Evolutionary conservation across 2,113 vertebrate genomes (phyloP), one percentile per base, ranked within the genome.

Genomic region (Spea bombifrons): DNA sequence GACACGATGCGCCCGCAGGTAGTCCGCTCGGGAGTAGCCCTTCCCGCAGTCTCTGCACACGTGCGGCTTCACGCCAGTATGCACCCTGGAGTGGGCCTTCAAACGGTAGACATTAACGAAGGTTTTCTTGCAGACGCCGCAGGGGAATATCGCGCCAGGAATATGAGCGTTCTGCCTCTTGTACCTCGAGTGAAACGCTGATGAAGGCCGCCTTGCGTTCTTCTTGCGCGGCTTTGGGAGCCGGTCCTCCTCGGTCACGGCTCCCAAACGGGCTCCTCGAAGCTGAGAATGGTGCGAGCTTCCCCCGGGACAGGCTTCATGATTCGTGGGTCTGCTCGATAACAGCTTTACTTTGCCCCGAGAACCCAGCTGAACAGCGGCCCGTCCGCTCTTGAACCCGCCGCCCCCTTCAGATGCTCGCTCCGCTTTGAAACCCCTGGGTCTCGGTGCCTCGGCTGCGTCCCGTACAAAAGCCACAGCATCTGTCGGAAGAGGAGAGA

Each of bases 21-120:
- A 78, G 61, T 72, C 69, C 0, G 68, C 16, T 17, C 76, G 57
- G 15, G 76, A 72, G 15, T 71, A 78, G 47, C 76, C 76, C 49
- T 71, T 78, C 5, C 76, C 76, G 8, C 76, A 78, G 48, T 78
- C 76, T 15, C 69, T 70, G 76, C 76, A 78, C 5, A 64, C 10
- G 8, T 66, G 72, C 7, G 68, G 76, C 17, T 70, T 78, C 69
- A 65, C 69, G 5, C 59, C 13, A 3, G 59, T 72, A 10, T 78
- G 76, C 43, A 78, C 69, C 13, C 61, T 50, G 6, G 59, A 7
- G 8, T 78, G 76, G 3, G 45, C 71, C 10, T 61, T 48, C 6
- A 78, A 43, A 17, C 45, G 68, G 15, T 65, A 66, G 8, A 30
- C 47, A 15, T 63, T 72, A 43, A 48, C 50, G 48, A 78, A 78